Percentiles rank a stretch among this genome's conserved stretches.
phyloP scores from a whole-genome alignment of 2,797 vertebrate species.

The Anabacerthia variegaticeps region DNA sequence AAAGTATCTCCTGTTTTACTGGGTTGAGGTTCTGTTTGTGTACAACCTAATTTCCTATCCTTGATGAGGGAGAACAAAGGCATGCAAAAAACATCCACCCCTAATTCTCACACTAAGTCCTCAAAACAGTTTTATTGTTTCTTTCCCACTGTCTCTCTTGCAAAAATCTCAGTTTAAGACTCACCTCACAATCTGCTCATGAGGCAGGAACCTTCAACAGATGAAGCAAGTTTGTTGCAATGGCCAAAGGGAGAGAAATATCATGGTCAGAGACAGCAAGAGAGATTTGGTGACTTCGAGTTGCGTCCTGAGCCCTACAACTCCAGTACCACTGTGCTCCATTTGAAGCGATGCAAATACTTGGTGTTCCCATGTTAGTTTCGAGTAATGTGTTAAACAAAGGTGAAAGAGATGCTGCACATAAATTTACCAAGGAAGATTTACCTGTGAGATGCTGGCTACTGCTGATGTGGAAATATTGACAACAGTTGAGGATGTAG shows the following conservation, averaged over 20 bases:
- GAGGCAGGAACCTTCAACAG: background rate
- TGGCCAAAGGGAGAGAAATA: background rate
- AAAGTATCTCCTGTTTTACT: background rate
- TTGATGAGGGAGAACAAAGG: background rate
- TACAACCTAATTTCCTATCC: background rate
- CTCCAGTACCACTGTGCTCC: background rate
- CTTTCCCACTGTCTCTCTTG: background rate
- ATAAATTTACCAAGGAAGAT: background rate
- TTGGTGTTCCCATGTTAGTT: background rate
- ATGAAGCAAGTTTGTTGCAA: background rate
- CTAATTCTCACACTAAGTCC: background rate
- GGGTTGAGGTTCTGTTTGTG: background rate
- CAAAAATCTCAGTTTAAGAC: background rate
- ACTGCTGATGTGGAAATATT: constrained; percentile 79
- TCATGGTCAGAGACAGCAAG: background rate
- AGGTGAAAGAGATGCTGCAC: background rate
- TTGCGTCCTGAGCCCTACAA: background rate
- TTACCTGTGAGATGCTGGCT: constrained; percentile 83
- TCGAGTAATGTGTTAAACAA: background rate
- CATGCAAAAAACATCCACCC: background rate
- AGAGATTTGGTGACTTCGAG: background rate
- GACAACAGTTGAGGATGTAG: constrained; percentile 77
- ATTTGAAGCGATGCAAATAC: background rate
- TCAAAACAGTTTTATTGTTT: background rate
- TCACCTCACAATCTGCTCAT: background rate